A percentile compares a stretch with the other conserved stretches of the same genome.
Evolutionary conservation across 1,140 invertebrate genomes (phyloP).

Genomic region (Caerostris darwini): DNA sequence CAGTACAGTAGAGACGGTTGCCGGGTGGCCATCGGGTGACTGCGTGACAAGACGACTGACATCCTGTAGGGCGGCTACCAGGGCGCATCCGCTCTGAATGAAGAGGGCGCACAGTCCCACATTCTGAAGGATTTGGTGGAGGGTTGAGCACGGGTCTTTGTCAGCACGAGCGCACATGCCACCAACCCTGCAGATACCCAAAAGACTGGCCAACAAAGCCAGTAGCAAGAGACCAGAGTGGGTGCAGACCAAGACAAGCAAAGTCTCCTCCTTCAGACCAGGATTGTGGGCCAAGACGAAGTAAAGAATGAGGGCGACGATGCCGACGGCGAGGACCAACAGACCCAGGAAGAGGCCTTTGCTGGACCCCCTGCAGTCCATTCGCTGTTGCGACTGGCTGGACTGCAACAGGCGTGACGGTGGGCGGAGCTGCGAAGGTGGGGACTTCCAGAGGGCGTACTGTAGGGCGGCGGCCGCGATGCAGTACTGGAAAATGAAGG

Average conservation of each 20-base stretch:
- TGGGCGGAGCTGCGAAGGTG: constrained; percentile 84
- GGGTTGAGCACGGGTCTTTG: neutral
- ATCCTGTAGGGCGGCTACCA: constrained; percentile 81
- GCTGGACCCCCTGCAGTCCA: constrained; percentile 85
- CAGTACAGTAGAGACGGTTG: neutral
- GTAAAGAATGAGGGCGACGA: constrained; percentile 86
- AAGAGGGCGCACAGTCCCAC: constrained; percentile 84
- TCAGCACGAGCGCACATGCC: constrained; percentile 79
- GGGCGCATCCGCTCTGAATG: constrained; percentile 83
- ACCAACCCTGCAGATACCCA: constrained; percentile 81
- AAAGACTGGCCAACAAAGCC: constrained; percentile 83
- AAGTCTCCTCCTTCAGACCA: constrained; percentile 83
- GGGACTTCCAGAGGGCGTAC: constrained; percentile 86
- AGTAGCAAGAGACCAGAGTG: constrained; percentile 80
- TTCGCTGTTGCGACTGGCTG: constrained; percentile 33
- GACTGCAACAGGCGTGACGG: constrained; percentile 2
- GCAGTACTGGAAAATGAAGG: constrained; percentile 85
- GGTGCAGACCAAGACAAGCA: constrained; percentile 80
- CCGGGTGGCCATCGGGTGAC: neutral
- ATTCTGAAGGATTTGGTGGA: constrained; percentile 80
- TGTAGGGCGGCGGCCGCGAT: constrained; percentile 86
- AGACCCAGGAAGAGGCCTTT: constrained; percentile 86
- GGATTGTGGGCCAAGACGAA: constrained; percentile 85
- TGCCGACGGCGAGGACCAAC: constrained; percentile 85
- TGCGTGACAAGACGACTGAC: constrained; percentile 73